Evolutionary conservation across 2,888 invertebrate genomes (phyloP), one percentile per base, ranked within the genome.

Genomic region (Venusia cambrica): DNA sequence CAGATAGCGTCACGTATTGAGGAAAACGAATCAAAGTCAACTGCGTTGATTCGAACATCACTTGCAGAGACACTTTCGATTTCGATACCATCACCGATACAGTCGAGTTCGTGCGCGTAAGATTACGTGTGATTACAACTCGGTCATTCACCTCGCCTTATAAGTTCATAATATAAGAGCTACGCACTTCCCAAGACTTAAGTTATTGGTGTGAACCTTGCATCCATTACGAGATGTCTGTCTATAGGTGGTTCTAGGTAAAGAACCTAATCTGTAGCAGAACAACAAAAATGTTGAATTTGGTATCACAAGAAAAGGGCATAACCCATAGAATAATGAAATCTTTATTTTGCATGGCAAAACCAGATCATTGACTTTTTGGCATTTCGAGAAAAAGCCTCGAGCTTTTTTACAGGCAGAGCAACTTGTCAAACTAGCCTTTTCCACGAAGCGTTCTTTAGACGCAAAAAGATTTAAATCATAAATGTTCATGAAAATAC

Each of bases 51-150:
- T 35, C 33, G 28, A 39, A 18, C 38, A 47, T 41, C 45, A 43
- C 40, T 36, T 38, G 38, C 44, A 39, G 39, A 67, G 58, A 62
- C 63, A 80, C 84, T 84, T 84, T 85, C 85, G 54, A 63, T 85
- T 83, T 81, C 74, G 60, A 62, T 69, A 65, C 65, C 72, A 66
- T 64, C 65, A 54, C 57, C 62, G 65, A 58, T 55, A 60, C 58
- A 60, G 47, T 51, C 62, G 60, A 60, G 69, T 67, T 70, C 66
- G 72, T 73, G 73, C 63, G 66, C 65, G 70, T 69, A 63, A 77
- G 70, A 75, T 80, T 79, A 77, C 79, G 77, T 77, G 59, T 70
- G 69, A 71, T 77, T 72, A 70, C 62, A 51, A 56, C 41, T 40
- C 51, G 80, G 76, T 71, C 76, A 57, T 69, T 69, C 64, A 76